A percentile compares a stretch with the other conserved stretches of the same genome.
Evolutionary conservation across 2,113 vertebrate species (phyloP).

Genomic region (Odocoileus virginianus): DNA sequence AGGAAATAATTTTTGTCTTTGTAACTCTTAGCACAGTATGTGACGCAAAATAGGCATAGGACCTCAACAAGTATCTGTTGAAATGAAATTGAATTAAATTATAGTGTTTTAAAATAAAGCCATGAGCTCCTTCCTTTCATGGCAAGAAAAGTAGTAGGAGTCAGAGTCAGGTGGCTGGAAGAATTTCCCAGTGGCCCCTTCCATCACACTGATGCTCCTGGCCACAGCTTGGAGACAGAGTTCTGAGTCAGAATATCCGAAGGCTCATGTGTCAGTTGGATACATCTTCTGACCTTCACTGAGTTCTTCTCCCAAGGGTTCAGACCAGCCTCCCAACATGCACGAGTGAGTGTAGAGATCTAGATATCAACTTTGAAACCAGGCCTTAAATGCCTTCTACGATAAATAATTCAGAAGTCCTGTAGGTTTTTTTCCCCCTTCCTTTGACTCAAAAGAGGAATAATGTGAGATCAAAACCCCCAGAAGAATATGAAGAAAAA

Average conservation of each 20-base stretch:
- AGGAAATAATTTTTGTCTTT: neutral
- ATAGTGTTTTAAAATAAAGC: neutral
- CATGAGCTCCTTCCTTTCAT: neutral
- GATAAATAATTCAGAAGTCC: conserved; percentile 65
- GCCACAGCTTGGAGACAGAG: neutral
- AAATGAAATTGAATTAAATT: neutral
- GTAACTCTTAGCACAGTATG: neutral
- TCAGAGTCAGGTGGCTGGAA: neutral
- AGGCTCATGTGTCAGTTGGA: neutral
- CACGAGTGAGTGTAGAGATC: conserved; percentile 13
- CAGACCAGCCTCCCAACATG: neutral
- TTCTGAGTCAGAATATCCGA: neutral
- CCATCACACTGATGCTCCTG: neutral
- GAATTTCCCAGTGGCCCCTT: neutral
- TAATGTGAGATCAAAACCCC: conserved; percentile 66
- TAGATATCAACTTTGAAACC: conserved; percentile 58
- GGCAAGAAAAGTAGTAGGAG: neutral
- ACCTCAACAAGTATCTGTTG: neutral
- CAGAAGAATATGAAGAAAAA: conserved; percentile 64
- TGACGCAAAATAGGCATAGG: neutral
- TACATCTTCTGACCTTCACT: neutral
- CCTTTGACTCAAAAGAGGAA: conserved; percentile 56
- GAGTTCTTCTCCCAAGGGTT: neutral
- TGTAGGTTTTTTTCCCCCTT: neutral
- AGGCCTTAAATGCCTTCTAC: conserved; percentile 41